Conservation (phyloP, 2,113 vertebrate genomes). For the Mobula hypostoma region DNA sequence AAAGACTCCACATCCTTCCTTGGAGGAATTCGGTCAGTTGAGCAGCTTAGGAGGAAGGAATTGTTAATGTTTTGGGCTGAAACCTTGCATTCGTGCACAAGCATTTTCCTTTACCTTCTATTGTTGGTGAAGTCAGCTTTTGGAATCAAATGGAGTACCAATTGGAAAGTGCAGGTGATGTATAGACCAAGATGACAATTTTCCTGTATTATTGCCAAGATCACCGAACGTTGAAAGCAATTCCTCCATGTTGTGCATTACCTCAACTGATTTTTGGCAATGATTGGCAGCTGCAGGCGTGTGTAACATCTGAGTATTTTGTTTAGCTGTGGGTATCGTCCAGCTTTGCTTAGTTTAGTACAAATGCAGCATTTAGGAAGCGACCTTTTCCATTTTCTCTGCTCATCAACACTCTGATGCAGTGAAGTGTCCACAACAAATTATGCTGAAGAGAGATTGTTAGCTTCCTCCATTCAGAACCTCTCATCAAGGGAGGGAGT, state of each 20-base stretch:
- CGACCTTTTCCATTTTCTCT: background rate
- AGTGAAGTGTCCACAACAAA: background rate
- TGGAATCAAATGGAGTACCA: background rate
- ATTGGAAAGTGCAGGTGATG: background rate
- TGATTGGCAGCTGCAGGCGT: background rate
- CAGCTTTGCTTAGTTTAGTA: background rate
- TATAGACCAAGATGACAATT: background rate
- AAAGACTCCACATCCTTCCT: no score
- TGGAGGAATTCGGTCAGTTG: no score
- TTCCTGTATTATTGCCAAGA: background rate
- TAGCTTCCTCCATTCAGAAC: background rate
- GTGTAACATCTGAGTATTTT: background rate
- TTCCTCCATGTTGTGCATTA: background rate
- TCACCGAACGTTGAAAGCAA: background rate
- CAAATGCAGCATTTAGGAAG: background rate
- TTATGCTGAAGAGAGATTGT: background rate
- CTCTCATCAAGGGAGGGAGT: background rate
- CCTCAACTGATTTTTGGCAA: background rate
- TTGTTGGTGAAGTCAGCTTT: background rate
- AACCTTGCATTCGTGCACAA: no score
- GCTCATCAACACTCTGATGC: background rate
- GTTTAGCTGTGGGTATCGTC: background rate
- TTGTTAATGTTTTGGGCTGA: no score
- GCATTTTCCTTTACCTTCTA: background rate
- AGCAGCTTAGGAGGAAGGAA: no score